Conservation (phyloP, 2,888 invertebrate genomes). For the Deilephila porcellus region DNA sequence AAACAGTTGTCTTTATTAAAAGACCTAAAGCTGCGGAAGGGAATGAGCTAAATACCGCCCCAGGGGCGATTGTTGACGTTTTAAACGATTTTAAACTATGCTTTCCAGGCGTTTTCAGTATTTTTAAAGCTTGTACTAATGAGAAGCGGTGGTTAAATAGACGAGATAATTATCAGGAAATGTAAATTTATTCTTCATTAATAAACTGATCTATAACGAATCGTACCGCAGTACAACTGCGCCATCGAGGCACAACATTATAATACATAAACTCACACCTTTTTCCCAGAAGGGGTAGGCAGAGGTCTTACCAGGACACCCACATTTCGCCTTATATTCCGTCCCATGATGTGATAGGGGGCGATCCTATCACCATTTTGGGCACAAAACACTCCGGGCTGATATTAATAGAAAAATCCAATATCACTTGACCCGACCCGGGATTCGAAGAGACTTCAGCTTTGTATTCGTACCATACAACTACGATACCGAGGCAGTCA, state of each 20-base stretch:
- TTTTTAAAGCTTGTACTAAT: neutral
- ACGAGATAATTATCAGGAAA: neutral
- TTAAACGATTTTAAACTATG: neutral
- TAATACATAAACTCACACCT: no score
- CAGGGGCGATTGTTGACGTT: neutral
- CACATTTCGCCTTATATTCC: no score
- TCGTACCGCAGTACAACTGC: no score
- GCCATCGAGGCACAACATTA: no score
- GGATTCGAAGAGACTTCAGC: neutral
- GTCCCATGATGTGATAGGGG: no score
- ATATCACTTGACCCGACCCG: no score
- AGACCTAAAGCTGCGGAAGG: neutral
- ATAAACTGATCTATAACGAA: no score
- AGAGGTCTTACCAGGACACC: no score
- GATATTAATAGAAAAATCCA: no score
- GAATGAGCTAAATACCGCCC: neutral
- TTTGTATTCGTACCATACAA: neutral
- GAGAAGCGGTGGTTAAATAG: neutral
- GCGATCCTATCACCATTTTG: no score
- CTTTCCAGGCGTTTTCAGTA: neutral
- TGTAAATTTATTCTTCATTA: neutral
- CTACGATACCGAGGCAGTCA: neutral
- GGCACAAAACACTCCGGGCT: no score
- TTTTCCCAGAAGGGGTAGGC: no score
- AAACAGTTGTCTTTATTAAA: neutral